These are phyloP conservation scores for Pseudopodoces humilis DNA, from an alignment of 2,113 vertebrate species.

Conservation along the genomic window DNA sequence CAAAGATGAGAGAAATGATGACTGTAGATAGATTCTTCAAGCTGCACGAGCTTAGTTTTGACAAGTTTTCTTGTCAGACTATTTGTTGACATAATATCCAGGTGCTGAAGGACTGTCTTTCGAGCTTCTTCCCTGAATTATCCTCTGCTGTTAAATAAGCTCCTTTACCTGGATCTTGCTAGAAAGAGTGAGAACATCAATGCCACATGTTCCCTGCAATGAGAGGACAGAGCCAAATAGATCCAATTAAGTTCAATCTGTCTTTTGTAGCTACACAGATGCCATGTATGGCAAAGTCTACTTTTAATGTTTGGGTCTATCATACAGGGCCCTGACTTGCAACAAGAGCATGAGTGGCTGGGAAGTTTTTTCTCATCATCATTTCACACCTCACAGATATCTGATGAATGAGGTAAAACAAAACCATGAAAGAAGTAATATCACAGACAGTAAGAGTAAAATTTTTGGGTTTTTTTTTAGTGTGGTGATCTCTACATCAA, in stretches of 20 bases:
- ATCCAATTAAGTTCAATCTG: neutral
- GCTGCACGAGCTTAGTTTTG: neutral
- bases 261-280: neutral
- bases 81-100: neutral
- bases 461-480: neutral
- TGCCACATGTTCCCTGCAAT: neutral
- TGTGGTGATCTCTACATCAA: neutral
- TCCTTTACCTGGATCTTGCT: neutral
- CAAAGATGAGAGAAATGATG: neutral
- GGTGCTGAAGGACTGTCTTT: neutral
- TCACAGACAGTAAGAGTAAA: neutral
- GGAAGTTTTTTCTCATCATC: neutral
- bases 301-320: neutral
- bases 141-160: neutral
- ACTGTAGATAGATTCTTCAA: neutral
- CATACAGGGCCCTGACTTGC: neutral
- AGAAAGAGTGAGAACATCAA: neutral
- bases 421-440: neutral
- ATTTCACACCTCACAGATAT: neutral
- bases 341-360: neutral
- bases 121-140: neutral
- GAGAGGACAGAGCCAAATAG: neutral
- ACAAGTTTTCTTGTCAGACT: neutral
- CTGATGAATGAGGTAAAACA: neutral
- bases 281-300: neutral